A percentile compares a stretch with the other conserved stretches of the same genome.
Evolutionary conservation across 1,140 invertebrate genomes (phyloP).

Genomic region (Drosophila persimilis): DNA sequence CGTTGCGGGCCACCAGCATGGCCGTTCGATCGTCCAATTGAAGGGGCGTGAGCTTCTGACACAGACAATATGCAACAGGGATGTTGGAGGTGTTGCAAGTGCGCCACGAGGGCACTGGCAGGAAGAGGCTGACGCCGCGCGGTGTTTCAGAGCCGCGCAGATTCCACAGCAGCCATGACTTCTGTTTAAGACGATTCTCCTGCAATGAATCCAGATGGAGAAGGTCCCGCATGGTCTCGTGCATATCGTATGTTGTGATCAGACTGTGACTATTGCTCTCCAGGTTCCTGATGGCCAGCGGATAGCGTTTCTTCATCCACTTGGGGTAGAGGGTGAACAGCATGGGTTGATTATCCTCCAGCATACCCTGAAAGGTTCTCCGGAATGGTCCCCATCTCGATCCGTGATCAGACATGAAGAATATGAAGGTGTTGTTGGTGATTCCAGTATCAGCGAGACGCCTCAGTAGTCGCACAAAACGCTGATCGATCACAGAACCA

Average conservation of each 20-base stretch:
- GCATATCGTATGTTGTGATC: conserved; percentile 91
- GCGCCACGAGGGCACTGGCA: conserved; percentile 11
- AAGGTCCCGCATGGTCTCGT: conserved; percentile 86
- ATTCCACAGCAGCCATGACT: not conserved
- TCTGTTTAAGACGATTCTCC: conserved; percentile 40
- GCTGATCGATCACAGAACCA: conserved; percentile 13
- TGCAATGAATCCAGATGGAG: conserved; percentile 82
- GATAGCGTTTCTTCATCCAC: conserved; percentile 87
- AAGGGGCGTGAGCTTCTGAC: conserved; percentile 15
- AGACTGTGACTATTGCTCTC: conserved; percentile 87
- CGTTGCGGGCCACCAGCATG: not conserved
- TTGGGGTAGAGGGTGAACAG: conserved; percentile 90
- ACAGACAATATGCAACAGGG: conserved; percentile 8
- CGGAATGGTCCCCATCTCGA: conserved; percentile 26
- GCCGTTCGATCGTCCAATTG: not conserved
- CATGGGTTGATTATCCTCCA: conserved; percentile 93
- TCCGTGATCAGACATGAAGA: conserved; percentile 47
- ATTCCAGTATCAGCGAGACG: conserved; percentile 17
- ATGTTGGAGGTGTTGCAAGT: conserved; percentile 24
- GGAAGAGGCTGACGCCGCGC: conserved; percentile 13
- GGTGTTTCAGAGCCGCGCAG: not conserved
- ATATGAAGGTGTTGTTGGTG: conserved; percentile 35
- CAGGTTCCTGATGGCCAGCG: conserved; percentile 86
- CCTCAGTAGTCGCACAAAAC: not conserved
- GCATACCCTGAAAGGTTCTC: conserved; percentile 89